Evolutionary conservation across 2,888 invertebrate species (phyloP).

Genomic region (Dysmachus trigonus): DNA sequence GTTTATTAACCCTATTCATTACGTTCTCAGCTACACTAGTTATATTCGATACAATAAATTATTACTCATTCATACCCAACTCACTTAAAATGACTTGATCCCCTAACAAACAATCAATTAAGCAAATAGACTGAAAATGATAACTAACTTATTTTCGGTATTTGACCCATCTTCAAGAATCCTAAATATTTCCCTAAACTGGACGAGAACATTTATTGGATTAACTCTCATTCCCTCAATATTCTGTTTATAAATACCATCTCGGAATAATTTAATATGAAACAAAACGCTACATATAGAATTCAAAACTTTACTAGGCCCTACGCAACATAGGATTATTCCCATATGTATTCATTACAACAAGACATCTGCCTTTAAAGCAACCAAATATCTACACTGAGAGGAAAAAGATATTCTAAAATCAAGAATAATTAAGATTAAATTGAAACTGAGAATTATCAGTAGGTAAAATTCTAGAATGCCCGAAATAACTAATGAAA

Average conservation of each 20-base stretch:
- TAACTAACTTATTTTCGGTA: conserved; percentile 74
- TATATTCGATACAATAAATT: conserved; percentile 68
- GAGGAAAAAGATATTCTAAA: no score
- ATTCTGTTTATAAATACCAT: conserved; percentile 69
- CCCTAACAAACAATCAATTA: not conserved
- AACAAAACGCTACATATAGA: conserved; percentile 67
- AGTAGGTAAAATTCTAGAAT: no score
- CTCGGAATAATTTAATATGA: conserved; percentile 67
- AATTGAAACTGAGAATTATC: no score
- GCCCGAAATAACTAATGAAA: no score
- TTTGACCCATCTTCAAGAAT: conserved; percentile 72
- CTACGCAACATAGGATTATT: conserved; percentile 70
- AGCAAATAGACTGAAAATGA: conserved; percentile 68
- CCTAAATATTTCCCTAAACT: conserved; percentile 68
- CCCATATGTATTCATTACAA: conserved; percentile 76
- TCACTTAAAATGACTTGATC: not conserved
- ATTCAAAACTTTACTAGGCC: conserved; percentile 69
- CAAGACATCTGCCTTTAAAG: conserved; percentile 76
- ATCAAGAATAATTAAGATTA: no score
- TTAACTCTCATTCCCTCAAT: conserved; percentile 66
- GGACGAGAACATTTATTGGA: conserved; percentile 68
- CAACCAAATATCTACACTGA: no score
- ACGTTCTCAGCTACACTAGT: conserved; percentile 64
- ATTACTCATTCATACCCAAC: conserved; percentile 57
- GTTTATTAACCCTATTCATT: conserved; percentile 65